Conservation (phyloP, 2,797 vertebrate genomes). For the Sebastiscus albofasciatus region DNA sequence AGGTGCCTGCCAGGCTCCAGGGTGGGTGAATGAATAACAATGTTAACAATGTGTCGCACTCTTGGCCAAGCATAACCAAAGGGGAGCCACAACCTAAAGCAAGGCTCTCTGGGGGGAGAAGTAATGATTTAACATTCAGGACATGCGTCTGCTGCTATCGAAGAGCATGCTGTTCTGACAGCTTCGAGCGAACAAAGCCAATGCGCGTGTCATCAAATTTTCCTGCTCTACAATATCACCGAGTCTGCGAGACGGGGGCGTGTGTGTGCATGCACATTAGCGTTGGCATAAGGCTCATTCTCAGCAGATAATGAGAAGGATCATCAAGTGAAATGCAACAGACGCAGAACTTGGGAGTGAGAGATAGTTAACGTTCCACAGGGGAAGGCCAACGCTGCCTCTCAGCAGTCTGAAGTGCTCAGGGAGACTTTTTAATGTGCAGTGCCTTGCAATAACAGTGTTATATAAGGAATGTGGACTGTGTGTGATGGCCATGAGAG, state of each 20-base stretch:
- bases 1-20: background rate
- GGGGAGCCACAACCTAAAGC: background rate
- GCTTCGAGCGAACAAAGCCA: background rate
- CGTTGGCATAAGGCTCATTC: background rate
- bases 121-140: background rate
- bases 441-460: background rate
- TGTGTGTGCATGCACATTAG: background rate
- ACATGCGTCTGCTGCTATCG: background rate
- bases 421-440: constrained; percentile 14
- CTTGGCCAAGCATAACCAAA: background rate
- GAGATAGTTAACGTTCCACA: background rate
- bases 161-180: background rate
- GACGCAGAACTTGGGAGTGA: background rate
- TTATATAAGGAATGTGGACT: background rate
- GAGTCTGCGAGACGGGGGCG: background rate
- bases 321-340: background rate
- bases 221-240: background rate
- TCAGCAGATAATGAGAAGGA: constrained; percentile 10
- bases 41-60: background rate
- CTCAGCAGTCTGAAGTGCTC: background rate
- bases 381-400: background rate
- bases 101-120: background rate
- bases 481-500: background rate
- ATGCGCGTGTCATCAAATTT: background rate
- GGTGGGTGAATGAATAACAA: background rate